A percentile compares a stretch with the other conserved stretches of the same genome.
Conservation (phyloP, 2,113 vertebrate species). For the Austrofundulus limnaeus region DNA sequence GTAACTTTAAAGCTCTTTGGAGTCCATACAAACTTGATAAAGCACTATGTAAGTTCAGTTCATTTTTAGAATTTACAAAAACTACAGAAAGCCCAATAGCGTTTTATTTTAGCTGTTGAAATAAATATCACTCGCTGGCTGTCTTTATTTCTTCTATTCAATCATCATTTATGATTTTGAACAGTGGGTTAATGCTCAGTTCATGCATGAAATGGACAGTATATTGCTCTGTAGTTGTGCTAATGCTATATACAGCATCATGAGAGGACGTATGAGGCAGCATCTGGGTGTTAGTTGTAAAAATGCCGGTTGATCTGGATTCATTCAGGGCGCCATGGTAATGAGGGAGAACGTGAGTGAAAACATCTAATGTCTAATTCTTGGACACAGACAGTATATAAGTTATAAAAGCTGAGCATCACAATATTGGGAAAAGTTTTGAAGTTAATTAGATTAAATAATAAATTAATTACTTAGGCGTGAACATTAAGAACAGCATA, state of each 20-base stretch:
- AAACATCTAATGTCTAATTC: neutral
- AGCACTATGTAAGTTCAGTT: too few species aligned
- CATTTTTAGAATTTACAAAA: too few species aligned
- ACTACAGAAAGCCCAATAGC: too few species aligned
- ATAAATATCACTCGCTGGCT: neutral
- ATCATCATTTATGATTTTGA: neutral
- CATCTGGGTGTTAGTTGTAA: conserved; percentile 57
- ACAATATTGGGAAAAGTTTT: neutral
- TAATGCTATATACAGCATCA: conserved; percentile 52
- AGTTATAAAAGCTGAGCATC: neutral
- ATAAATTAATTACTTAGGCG: neutral
- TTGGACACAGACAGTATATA: neutral
- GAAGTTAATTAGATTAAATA: too few species aligned
- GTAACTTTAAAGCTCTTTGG: too few species aligned
- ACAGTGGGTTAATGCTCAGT: neutral
- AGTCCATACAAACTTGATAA: too few species aligned
- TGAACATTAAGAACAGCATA: neutral
- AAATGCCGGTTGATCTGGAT: conserved; percentile 68
- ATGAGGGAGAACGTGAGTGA: conserved; percentile 30
- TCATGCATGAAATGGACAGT: neutral
- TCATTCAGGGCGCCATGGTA: conserved; percentile 70
- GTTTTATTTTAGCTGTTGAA: too few species aligned
- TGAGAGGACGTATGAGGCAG: conserved; percentile 30
- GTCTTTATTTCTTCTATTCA: neutral
- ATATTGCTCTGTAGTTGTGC: conserved; percentile 23